phyloP scores from a whole-genome alignment of 1,140 invertebrate species.

The Asbolus verrucosus region DNA sequence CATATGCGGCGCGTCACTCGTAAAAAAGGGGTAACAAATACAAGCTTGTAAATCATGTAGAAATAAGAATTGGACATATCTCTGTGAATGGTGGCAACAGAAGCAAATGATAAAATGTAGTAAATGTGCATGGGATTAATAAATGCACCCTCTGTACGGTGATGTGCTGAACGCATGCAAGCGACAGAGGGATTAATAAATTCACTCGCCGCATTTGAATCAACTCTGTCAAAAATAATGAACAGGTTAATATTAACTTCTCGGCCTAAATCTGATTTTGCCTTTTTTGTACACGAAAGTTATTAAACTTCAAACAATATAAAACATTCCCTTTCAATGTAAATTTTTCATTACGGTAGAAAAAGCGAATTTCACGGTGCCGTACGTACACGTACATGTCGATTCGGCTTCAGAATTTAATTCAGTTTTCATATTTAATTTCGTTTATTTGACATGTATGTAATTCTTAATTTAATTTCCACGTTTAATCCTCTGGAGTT shows the following conservation, averaged over 20 bases:
- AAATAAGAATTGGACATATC: conserved; percentile 5
- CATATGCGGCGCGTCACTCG: not conserved
- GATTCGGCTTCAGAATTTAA: conserved; percentile 14
- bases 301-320: too few relatives aligned
- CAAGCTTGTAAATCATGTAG: conserved; percentile 3
- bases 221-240: too few relatives aligned
- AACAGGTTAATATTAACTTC: too few relatives aligned
- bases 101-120: conserved; percentile 8
- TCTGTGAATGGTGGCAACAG: not conserved
- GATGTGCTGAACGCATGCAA: too few relatives aligned
- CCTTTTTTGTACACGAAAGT: too few relatives aligned
- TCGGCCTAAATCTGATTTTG: too few relatives aligned
- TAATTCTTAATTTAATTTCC: conserved; percentile 20
- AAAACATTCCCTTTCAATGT: too few relatives aligned
- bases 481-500: conserved; percentile 7
- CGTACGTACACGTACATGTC: not conserved
- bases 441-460: too few relatives aligned
- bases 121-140: too few relatives aligned
- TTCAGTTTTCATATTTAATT: too few relatives aligned
- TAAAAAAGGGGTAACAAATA: conserved; percentile 14
- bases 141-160: not conserved
- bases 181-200: too few relatives aligned
- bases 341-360: conserved; percentile 2
- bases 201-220: too few relatives aligned
- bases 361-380: conserved; percentile 7